Conservation (phyloP, 2,888 invertebrate species). For the Drosophila prostipennis region DNA sequence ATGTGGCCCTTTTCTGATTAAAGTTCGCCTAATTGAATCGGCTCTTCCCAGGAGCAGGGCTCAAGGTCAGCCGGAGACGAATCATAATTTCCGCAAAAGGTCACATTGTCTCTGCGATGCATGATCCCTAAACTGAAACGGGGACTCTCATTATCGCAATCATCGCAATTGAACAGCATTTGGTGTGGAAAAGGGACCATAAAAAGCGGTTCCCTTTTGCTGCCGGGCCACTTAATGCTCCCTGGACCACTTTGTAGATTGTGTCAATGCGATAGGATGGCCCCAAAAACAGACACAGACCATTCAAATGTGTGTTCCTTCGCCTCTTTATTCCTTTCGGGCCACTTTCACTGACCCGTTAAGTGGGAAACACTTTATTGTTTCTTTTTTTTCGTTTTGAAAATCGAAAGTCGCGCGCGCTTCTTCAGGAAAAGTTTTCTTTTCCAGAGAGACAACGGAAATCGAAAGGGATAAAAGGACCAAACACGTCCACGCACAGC, state of each 20-base stretch:
- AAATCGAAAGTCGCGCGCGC: conserved; percentile 44
- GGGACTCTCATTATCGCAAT: conserved; percentile 72
- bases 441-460: no score
- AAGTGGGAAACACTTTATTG: conserved; percentile 46
- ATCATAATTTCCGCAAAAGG: conserved; percentile 76
- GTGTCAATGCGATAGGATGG: conserved; percentile 63
- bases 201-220: conserved; percentile 60
- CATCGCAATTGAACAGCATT: conserved; percentile 72
- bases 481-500: conserved; percentile 68
- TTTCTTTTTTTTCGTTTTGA: conserved; percentile 39
- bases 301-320: conserved; percentile 54
- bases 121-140: conserved; percentile 50
- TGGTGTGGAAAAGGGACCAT: conserved; percentile 70
- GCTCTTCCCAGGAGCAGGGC: background rate
- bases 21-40: conserved; percentile 40
- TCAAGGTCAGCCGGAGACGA: conserved; percentile 45
- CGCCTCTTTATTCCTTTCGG: conserved; percentile 22
- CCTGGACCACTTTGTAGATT: conserved; percentile 68
- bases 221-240: conserved; percentile 58
- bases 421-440: background rate
- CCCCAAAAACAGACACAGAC: conserved; percentile 53
- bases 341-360: conserved; percentile 41
- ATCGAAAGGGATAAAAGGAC: conserved; percentile 37
- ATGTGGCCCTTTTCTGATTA: conserved; percentile 49
- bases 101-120: conserved; percentile 42